Evolutionary conservation across 2,888 invertebrate species (phyloP), one percentile per base, ranked within the genome.

Genomic region (Scelioninae gen. 1): DNA sequence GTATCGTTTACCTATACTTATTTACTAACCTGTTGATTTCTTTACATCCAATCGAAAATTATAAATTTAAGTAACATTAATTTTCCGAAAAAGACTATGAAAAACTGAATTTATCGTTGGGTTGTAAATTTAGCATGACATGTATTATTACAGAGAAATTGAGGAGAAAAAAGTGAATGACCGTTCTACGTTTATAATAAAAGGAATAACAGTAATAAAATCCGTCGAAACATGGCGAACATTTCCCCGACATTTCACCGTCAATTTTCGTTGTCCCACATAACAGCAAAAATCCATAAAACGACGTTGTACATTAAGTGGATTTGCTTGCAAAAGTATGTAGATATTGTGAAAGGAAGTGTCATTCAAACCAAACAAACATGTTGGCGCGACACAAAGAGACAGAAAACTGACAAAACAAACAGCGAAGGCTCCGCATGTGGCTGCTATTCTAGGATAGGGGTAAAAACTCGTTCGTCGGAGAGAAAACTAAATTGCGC

Each of bases 381-480:
- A 68, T 51, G 82, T 74, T 68, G 62, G 7, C 34, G 58, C 62
- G 72, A 72, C 60, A 66, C 72, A 77, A 77, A 82, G 71, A 65
- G 71, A 81, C 65, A 71, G 81, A 81, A 77, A 82, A 82, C 76
- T 75, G 79, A 79, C 75, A 79, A 79, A 75, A 76, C 63, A 72
- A 83, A 76, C 80, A 55, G 62, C 47, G 55, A 55, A 51, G 51
- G 55, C 71, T 65, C 56, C 34, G 53, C 72, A 45, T 80, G 78
- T 74, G 78, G 68, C 40, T 45, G 74, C 65, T 81, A 74, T 84
- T 81, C 65, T 47, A 78, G 58, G 62, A 60, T 65, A 66, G 74
- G 81, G 81, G 76, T 81, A 84, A 77, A 76, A 72, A 77, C 82
- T 72, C 66, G 77, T 69, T 58, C 56, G 29, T 4, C 47, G 31